Evolutionary conservation across 2,113 vertebrate species (phyloP).

Genomic region (Bufo gargarizans): DNA sequence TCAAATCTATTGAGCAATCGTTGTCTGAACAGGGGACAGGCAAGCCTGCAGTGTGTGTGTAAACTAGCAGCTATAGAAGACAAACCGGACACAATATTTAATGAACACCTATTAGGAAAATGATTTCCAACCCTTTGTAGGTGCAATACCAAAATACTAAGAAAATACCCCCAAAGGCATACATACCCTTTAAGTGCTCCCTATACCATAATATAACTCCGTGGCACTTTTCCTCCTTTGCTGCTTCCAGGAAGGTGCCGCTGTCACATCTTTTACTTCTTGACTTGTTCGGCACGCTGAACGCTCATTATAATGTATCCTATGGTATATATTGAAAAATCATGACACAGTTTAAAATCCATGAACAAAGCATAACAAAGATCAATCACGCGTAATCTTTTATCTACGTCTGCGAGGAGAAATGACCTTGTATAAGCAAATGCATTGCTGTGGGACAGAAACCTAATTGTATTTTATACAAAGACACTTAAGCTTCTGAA

Average conservation of each 20-base stretch:
- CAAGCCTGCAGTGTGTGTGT: too few relatives aligned
- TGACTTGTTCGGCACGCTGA: background rate
- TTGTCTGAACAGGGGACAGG: too few relatives aligned
- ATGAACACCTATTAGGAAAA: too few relatives aligned
- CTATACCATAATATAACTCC: background rate
- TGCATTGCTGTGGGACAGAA: constrained; percentile 14
- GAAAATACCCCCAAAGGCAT: too few relatives aligned
- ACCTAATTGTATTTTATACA: background rate
- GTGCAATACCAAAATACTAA: too few relatives aligned
- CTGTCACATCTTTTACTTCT: background rate
- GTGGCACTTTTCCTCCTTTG: background rate
- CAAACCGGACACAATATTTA: too few relatives aligned
- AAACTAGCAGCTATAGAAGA: too few relatives aligned
- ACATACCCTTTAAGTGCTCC: too few relatives aligned
- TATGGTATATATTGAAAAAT: constrained; percentile 7
- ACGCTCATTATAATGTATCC: constrained; percentile 11
- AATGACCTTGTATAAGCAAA: constrained; percentile 33
- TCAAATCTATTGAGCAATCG: too few relatives aligned
- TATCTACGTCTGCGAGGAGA: background rate
- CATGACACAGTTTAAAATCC: constrained; percentile 20
- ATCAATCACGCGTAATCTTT: constrained; percentile 11
- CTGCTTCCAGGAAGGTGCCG: background rate
- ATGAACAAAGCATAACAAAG: background rate
- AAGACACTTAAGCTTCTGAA: constrained; percentile 55
- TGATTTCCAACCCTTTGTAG: too few relatives aligned